Conservation (phyloP, 1,140 invertebrate genomes). For the Bombus terrestris region DNA sequence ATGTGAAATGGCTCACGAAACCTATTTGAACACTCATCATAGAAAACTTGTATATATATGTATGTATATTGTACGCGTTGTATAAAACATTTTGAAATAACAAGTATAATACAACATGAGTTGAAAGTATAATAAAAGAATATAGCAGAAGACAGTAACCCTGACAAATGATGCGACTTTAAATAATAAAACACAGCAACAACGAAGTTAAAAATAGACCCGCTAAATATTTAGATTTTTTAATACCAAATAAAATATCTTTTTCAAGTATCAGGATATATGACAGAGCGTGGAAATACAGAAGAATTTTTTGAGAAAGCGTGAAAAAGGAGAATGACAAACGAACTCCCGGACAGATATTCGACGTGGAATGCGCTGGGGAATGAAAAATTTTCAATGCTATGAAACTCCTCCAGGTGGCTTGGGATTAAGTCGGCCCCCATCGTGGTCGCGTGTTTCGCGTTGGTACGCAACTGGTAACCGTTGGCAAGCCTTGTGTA, state of each 20-base stretch:
- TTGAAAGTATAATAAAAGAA: no score
- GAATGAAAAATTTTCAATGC: slow-evolving; percentile 43
- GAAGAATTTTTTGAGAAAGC: background rate
- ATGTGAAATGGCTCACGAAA: background rate
- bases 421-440: slow-evolving; percentile 43
- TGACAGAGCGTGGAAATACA: no score
- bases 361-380: slow-evolving; percentile 28
- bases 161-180: no score
- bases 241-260: no score
- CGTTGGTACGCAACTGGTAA: slow-evolving; percentile 54
- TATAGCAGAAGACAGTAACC: no score
- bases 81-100: no score
- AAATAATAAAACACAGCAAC: no score
- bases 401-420: slow-evolving; percentile 25
- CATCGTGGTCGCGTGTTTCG: slow-evolving; percentile 11
- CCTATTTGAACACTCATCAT: background rate
- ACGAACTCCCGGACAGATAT: slow-evolving; percentile 1
- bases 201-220: no score
- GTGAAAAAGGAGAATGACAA: background rate
- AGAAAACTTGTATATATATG: background rate
- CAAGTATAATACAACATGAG: no score
- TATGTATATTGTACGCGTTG: no score
- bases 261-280: no score
- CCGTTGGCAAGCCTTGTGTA: slow-evolving; percentile 27
- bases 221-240: no score